Evolutionary conservation across 2,113 vertebrate species (phyloP).

Genomic region (Ceratotherium simum): DNA sequence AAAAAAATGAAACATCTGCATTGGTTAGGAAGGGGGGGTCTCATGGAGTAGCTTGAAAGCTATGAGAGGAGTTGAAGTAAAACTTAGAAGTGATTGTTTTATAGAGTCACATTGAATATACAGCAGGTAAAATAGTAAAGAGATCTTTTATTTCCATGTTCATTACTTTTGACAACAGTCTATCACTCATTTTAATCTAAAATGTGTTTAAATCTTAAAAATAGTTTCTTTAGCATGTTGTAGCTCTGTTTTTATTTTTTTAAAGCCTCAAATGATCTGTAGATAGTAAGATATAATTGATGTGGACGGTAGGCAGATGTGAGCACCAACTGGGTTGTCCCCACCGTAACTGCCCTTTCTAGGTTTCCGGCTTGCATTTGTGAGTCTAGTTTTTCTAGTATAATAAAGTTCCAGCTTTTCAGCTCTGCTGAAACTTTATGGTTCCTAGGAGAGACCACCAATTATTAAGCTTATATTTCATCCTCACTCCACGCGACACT

Average conservation of each 20-base stretch:
- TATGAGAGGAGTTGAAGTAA: background rate
- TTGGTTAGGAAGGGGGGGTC: background rate
- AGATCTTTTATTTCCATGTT: constrained; percentile 58
- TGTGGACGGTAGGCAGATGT: background rate
- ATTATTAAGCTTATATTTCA: background rate
- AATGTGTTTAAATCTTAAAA: constrained; percentile 67
- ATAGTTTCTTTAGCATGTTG: background rate
- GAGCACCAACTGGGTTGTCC: background rate
- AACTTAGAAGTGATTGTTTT: constrained; percentile 25
- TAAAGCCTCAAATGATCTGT: constrained; percentile 68
- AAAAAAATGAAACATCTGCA: background rate
- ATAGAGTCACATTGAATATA: constrained; percentile 52
- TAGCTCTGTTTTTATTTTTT: constrained; percentile 30
- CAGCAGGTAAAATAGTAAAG: constrained; percentile 48
- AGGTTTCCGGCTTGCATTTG: background rate
- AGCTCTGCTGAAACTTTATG: background rate
- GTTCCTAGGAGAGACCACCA: background rate
- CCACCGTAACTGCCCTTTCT: background rate
- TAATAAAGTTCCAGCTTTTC: background rate
- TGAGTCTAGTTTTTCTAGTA: background rate
- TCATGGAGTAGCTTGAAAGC: background rate
- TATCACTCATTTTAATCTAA: constrained; percentile 70
- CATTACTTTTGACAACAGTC: constrained; percentile 75
- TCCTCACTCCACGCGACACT: background rate
- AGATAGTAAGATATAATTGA: constrained; percentile 37